Percentiles rank a stretch among this genome's conserved stretches.
Conservation (phyloP, 2,888 invertebrate genomes). For the Amiota communis region DNA sequence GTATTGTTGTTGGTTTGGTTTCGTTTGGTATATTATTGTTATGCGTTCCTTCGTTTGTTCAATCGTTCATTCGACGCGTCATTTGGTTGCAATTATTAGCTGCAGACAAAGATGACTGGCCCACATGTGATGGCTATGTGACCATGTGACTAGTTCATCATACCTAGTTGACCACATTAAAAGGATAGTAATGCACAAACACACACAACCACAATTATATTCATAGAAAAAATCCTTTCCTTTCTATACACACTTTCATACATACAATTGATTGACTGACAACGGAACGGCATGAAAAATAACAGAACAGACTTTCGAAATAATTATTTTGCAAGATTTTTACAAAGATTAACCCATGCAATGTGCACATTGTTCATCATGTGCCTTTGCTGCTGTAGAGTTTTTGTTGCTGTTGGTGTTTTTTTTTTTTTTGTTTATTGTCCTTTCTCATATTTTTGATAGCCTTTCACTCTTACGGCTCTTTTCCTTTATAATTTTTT, state of each 20-base stretch:
- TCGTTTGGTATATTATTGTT: conserved; percentile 9
- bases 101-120: conserved; percentile 28
- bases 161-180: conserved; percentile 15
- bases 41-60: conserved; percentile 1
- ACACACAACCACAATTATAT: conserved; percentile 9
- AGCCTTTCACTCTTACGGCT: conserved; percentile 12
- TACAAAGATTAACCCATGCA: conserved; percentile 58
- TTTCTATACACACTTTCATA: not conserved
- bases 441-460: conserved; percentile 22
- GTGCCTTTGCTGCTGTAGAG: conserved; percentile 3
- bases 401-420: not conserved
- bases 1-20: not conserved
- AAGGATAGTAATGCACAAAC: not conserved
- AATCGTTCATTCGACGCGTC: conserved; percentile 48
- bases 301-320: conserved; percentile 20
- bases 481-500: not conserved
- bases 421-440: not conserved
- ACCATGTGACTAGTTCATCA: conserved; percentile 3
- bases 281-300: too few species aligned
- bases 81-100: conserved; percentile 64
- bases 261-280: too few species aligned
- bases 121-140: not conserved
- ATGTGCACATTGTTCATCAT: conserved; percentile 38
- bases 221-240: conserved; percentile 20
- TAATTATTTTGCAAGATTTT: conserved; percentile 56